These are phyloP conservation scores for Gopherus evgoodei DNA, from an alignment of 2,113 vertebrate species.

Conservation along the genomic window DNA sequence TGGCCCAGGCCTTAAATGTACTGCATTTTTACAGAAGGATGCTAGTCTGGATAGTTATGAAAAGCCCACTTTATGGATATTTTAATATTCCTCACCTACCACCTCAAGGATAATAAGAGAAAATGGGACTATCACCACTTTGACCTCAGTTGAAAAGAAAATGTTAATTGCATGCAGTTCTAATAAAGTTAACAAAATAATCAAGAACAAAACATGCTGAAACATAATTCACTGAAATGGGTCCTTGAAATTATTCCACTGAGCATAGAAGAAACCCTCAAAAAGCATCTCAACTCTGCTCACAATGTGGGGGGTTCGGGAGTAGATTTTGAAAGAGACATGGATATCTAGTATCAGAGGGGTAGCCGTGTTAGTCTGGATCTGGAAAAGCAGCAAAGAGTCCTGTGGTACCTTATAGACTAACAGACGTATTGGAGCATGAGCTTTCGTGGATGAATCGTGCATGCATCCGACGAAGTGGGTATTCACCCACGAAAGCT, in stretches of 20 bases:
- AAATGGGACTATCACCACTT: background rate
- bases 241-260: background rate
- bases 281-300: background rate
- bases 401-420: too few species aligned
- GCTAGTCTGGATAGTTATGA: background rate
- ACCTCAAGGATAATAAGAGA: accelerated
- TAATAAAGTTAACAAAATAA: background rate
- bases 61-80: background rate
- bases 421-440: too few species aligned
- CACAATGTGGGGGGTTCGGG: accelerated
- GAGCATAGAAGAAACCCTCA: background rate
- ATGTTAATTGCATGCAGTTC: background rate
- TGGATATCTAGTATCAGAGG: background rate
- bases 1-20: background rate
- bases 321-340: background rate
- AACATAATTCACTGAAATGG: background rate
- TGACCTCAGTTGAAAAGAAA: background rate
- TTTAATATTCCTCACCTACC: background rate
- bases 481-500: too few species aligned
- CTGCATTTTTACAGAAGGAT: background rate
- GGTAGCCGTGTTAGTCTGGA: too few species aligned
- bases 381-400: too few species aligned
- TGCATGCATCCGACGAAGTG: too few species aligned
- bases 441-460: too few species aligned
- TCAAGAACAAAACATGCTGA: background rate